A percentile compares a stretch with the other conserved stretches of the same genome.
Evolutionary conservation across 2,113 vertebrate species (phyloP).

Genomic region (Pavo muticus): DNA sequence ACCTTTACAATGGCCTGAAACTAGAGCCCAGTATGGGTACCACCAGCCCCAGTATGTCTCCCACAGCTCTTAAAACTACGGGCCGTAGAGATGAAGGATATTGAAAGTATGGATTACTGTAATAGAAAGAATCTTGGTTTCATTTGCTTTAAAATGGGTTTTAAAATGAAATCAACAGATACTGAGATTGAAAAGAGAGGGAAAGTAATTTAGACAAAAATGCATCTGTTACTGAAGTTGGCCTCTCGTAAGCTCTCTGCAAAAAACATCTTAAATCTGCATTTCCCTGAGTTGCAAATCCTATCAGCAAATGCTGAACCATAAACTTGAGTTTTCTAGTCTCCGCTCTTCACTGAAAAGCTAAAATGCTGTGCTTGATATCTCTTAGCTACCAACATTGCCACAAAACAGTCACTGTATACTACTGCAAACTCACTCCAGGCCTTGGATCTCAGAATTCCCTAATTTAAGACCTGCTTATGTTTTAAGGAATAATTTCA

Average conservation of each 20-base stretch:
- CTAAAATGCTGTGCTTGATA: neutral
- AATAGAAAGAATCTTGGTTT: constrained; percentile 21
- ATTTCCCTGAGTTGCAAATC: constrained; percentile 39
- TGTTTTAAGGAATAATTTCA: constrained; percentile 28
- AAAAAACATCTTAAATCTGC: constrained; percentile 25
- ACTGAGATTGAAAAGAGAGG: constrained; percentile 41
- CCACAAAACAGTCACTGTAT: constrained; percentile 20
- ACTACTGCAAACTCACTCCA: neutral
- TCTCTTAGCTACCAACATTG: constrained; percentile 14
- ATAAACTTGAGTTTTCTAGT: constrained; percentile 20
- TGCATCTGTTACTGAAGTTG: neutral
- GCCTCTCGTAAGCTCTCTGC: neutral
- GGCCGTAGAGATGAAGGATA: neutral
- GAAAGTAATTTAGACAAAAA: constrained; percentile 59
- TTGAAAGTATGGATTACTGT: neutral
- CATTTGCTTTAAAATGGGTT: constrained; percentile 44
- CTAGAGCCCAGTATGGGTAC: neutral
- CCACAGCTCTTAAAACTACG: neutral
- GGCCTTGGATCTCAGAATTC: constrained; percentile 11
- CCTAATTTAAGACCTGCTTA: constrained; percentile 24
- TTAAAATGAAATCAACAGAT: constrained; percentile 54
- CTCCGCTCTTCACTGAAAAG: neutral
- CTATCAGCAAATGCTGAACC: constrained; percentile 37
- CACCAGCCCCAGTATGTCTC: neutral
- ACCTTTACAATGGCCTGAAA: neutral